These are phyloP conservation scores for Lipophrys pholis DNA, from an alignment of 2,113 vertebrate species.

Conservation along the genomic window DNA sequence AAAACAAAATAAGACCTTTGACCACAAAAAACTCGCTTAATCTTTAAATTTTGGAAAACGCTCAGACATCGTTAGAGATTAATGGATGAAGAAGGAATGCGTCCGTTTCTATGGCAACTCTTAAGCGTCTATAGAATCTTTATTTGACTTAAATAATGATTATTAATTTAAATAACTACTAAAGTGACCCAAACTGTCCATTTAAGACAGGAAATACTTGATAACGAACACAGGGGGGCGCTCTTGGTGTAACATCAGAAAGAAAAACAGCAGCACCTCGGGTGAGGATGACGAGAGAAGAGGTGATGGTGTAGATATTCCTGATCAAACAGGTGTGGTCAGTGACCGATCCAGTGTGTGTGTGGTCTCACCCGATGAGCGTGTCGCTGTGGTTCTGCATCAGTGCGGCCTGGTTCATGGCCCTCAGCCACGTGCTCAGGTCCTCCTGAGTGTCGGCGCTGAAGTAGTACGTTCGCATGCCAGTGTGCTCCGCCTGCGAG, in stretches of 20 bases:
- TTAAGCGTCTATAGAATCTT: no score
- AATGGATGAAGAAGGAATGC: no score
- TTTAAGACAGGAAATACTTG: neutral
- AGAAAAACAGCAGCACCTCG: no score
- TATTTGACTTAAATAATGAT: neutral
- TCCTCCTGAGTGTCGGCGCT: slow-evolving; percentile 96
- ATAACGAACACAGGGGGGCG: slow-evolving; percentile 22
- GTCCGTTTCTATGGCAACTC: no score
- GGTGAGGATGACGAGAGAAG: no score
- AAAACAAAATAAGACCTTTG: no score
- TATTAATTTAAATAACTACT: neutral
- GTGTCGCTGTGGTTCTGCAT: slow-evolving; percentile 86
- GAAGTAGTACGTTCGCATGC: slow-evolving; percentile 97
- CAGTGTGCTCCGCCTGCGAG: slow-evolving; percentile 91
- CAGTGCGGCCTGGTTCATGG: slow-evolving; percentile 93
- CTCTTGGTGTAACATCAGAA: neutral
- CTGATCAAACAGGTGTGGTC: no score
- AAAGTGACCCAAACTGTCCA: neutral
- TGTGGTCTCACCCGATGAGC: slow-evolving; percentile 49
- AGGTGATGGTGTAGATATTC: no score
- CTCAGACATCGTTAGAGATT: no score
- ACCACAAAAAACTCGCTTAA: no score
- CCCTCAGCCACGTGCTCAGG: slow-evolving; percentile 92
- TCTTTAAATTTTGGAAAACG: no score
- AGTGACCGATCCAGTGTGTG: slow-evolving; percentile 1